Conservation (phyloP, 1,140 invertebrate species). For the Bombyx mandarina region DNA sequence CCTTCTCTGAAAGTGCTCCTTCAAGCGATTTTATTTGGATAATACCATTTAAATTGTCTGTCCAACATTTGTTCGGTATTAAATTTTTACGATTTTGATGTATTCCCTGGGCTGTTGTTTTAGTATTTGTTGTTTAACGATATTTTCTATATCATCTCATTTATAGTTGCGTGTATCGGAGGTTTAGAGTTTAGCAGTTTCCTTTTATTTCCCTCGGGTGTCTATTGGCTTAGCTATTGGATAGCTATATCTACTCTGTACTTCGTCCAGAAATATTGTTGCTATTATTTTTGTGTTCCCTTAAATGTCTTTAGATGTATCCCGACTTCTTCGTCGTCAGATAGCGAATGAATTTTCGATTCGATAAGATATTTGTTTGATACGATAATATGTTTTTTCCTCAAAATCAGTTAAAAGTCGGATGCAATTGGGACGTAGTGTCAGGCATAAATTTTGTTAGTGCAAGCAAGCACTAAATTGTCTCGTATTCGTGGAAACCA, state of each 20-base stretch:
- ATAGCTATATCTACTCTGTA: no score
- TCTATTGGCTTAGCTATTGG: not conserved
- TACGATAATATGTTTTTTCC: not conserved
- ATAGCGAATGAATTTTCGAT: no score
- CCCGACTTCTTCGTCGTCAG: no score
- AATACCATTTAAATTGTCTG: constrained; percentile 44
- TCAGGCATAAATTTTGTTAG: constrained; percentile 12
- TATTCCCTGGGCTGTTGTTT: constrained; percentile 34
- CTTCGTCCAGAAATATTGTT: no score
- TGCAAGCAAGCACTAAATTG: constrained; percentile 6
- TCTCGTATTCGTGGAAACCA: constrained; percentile 5
- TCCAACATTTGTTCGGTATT: constrained; percentile 38
- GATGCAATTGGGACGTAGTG: constrained; percentile 9
- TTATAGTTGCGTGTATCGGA: no score
- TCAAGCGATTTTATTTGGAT: constrained; percentile 34
- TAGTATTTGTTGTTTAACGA: constrained; percentile 18
- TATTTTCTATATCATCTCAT: not conserved
- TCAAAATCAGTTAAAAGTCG: constrained; percentile 6
- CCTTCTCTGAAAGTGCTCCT: constrained; percentile 28
- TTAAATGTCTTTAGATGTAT: no score
- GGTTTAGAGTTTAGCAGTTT: not conserved
- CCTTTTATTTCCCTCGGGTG: constrained; percentile 3
- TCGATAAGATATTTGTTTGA: no score
- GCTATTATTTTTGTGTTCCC: no score
- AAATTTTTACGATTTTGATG: constrained; percentile 35